Percentiles rank a stretch among this genome's conserved stretches.
These are phyloP conservation scores for Pammene fasciana DNA, from an alignment of 2,888 invertebrate species.

Conservation along the genomic window DNA sequence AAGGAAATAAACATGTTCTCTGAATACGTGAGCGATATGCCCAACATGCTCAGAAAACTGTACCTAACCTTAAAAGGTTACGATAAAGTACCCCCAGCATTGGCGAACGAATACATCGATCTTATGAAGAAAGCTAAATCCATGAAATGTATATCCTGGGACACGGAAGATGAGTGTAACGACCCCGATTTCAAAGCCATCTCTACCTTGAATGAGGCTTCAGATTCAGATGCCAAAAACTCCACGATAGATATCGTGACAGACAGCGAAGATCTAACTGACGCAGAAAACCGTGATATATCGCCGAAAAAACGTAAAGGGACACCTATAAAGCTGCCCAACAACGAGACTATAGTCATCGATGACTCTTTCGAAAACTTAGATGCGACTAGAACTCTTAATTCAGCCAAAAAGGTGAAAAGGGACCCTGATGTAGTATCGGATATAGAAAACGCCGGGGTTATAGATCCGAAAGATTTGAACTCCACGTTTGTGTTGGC, in stretches of 20 bases:
- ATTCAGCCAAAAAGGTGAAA: conserved; percentile 71
- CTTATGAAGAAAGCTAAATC: conserved; percentile 84
- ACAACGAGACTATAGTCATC: conserved; percentile 74
- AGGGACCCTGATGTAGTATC: conserved; percentile 52
- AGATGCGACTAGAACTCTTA: conserved; percentile 62
- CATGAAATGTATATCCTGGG: conserved; percentile 84
- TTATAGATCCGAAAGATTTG: conserved; percentile 67
- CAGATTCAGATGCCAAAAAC: conserved; percentile 55
- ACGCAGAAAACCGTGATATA: conserved; percentile 63
- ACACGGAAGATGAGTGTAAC: conserved; percentile 64
- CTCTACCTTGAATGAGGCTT: conserved; percentile 59
- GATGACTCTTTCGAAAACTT: conserved; percentile 72
- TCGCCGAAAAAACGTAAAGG: conserved; percentile 68
- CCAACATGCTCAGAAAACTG: conserved; percentile 81
- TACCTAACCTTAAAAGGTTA: conserved; percentile 84
- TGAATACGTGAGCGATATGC: conserved; percentile 79
- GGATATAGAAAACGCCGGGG: conserved; percentile 59
- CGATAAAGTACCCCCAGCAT: conserved; percentile 81
- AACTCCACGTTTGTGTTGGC: conserved; percentile 77
- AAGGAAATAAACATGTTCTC: conserved; percentile 80
- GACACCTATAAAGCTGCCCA: conserved; percentile 69
- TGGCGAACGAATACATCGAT: conserved; percentile 83
- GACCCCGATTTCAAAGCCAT: conserved; percentile 64
- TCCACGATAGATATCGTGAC: conserved; percentile 60
- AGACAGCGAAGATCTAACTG: conserved; percentile 70